Evolutionary conservation across 2,113 vertebrate genomes (phyloP).

Genomic region (Dissostichus mawsoni): DNA sequence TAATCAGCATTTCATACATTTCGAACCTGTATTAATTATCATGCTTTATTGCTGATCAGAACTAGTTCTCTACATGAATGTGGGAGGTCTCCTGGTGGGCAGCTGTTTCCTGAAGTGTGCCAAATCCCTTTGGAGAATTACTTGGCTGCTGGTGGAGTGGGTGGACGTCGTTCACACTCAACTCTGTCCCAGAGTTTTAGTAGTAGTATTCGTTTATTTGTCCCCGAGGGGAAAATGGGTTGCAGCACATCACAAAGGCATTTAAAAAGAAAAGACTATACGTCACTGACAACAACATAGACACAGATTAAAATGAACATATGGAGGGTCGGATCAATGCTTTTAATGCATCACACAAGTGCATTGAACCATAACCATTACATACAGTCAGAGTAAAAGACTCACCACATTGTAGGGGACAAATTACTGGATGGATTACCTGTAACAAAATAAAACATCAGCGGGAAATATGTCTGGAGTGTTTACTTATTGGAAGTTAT

Average conservation of each 20-base stretch:
- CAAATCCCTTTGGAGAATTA: constrained; percentile 33
- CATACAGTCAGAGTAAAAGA: neutral
- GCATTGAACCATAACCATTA: neutral
- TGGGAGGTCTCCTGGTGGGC: neutral
- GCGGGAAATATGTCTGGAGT: no score
- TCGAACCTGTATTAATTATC: no score
- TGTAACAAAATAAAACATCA: neutral
- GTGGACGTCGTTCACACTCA: neutral
- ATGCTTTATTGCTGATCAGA: neutral
- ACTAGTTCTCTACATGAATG: neutral
- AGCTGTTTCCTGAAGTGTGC: constrained; percentile 43
- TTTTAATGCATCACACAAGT: neutral
- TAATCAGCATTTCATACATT: no score
- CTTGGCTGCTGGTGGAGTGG: constrained; percentile 12
- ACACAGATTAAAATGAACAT: no score
- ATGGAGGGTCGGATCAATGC: constrained; percentile 42
- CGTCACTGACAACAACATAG: no score
- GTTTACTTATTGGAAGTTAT: no score
- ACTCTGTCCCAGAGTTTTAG: neutral
- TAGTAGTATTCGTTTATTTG: no score
- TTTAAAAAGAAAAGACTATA: no score
- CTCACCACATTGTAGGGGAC: no score
- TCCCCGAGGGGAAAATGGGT: no score
- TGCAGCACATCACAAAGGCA: no score
- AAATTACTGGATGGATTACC: no score